phyloP scores from a whole-genome alignment of 1,140 invertebrate genomes.

The Drosophila ironensis region DNA sequence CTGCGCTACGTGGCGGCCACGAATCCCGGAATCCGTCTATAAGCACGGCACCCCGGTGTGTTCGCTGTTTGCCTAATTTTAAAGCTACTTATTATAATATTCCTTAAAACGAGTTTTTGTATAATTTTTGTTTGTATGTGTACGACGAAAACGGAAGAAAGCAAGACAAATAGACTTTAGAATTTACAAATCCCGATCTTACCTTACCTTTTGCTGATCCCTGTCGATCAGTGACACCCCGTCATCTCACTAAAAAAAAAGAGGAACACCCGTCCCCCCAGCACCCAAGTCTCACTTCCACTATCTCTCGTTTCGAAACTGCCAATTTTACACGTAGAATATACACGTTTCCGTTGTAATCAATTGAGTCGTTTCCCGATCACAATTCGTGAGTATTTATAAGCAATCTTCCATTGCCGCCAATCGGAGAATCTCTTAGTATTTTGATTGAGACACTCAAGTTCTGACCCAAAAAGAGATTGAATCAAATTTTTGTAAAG shows the following conservation, averaged over 20 bases:
- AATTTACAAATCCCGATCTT: slow-evolving; percentile 76
- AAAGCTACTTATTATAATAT: slow-evolving; percentile 79
- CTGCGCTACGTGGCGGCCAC: slow-evolving; percentile 91
- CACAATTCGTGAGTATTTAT: slow-evolving; percentile 50
- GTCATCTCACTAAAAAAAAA: slow-evolving; percentile 15
- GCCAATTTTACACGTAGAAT: slow-evolving; percentile 51
- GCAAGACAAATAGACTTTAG: slow-evolving; percentile 82
- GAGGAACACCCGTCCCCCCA: no score
- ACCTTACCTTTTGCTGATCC: slow-evolving; percentile 47
- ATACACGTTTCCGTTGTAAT: slow-evolving; percentile 27
- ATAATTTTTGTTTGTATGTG: slow-evolving; percentile 76
- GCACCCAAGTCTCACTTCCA: slow-evolving; percentile 11
- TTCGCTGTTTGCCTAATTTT: slow-evolving; percentile 78
- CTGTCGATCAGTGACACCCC: not conserved
- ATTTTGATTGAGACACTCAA: slow-evolving; percentile 49
- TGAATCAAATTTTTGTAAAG: slow-evolving; percentile 74
- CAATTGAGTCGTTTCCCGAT: slow-evolving; percentile 34
- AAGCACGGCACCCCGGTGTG: slow-evolving; percentile 70
- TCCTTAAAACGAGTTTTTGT: slow-evolving; percentile 73
- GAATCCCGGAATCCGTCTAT: slow-evolving; percentile 90
- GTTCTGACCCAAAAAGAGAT: slow-evolving; percentile 65
- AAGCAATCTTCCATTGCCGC: slow-evolving; percentile 23
- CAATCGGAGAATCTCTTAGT: slow-evolving; percentile 58
- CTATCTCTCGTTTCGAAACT: slow-evolving; percentile 50
- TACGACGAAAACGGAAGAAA: slow-evolving; percentile 70